These are phyloP conservation scores for Chymomyza costata DNA, from an alignment of 1,140 invertebrate genomes.

Conservation along the genomic window DNA sequence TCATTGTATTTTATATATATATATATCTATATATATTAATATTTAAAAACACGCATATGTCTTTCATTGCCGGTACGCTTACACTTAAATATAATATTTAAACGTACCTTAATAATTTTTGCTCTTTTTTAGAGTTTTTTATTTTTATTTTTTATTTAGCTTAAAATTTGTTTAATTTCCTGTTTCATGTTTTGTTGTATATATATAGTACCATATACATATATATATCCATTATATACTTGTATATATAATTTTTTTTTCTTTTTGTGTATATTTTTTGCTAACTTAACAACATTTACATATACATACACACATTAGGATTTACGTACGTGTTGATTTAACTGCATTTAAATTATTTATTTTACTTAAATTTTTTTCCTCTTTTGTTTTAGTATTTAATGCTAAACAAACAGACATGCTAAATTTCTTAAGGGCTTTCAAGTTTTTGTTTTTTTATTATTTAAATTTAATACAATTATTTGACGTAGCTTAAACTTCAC, in stretches of 20 bases:
- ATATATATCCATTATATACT: conserved; percentile 31
- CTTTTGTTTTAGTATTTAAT: conserved; percentile 36
- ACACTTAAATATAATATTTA: conserved; percentile 46
- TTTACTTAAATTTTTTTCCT: conserved; percentile 12
- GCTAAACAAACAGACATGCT: conserved; percentile 46
- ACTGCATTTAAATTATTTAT: conserved; percentile 39
- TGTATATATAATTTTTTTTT: conserved; percentile 11
- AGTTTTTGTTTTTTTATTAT: conserved; percentile 26
- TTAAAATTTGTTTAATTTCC: conserved; percentile 72
- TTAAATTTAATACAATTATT: conserved; percentile 54
- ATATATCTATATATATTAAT: no score
- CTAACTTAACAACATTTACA: conserved; percentile 72
- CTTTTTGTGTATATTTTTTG: conserved; percentile 60
- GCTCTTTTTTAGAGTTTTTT: conserved; percentile 20
- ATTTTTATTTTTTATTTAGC: conserved; percentile 39
- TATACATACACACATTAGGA: conserved; percentile 63
- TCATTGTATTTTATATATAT: conserved; percentile 67
- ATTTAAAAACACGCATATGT: conserved; percentile 50
- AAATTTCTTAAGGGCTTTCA: conserved; percentile 14
- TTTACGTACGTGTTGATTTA: conserved; percentile 52
- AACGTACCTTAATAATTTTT: conserved; percentile 27
- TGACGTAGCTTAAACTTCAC: conserved; percentile 29
- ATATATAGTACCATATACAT: conserved; percentile 17
- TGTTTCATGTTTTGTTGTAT: conserved; percentile 66
- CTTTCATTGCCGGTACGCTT: conserved; percentile 27